Percentiles rank a stretch among this genome's conserved stretches.
Conservation (phyloP, 2,888 invertebrate species). For the Plagodis pulveraria region DNA sequence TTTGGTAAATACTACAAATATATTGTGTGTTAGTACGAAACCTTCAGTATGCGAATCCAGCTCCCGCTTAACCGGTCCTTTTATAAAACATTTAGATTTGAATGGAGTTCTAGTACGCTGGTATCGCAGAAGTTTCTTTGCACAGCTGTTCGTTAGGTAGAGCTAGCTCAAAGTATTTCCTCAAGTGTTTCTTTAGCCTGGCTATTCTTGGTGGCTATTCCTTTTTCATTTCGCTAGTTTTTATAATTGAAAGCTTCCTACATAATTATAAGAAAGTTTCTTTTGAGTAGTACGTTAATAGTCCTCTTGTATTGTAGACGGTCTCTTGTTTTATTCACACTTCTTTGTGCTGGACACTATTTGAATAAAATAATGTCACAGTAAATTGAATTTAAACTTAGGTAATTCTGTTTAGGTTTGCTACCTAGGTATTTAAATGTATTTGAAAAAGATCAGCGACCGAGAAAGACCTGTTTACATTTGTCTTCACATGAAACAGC, state of each 20-base stretch:
- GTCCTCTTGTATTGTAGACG: conserved; percentile 32
- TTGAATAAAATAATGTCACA: too few species aligned
- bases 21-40: too few species aligned
- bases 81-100: neutral
- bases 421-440: too few species aligned
- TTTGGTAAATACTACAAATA: too few species aligned
- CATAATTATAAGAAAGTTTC: conserved; percentile 23
- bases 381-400: too few species aligned
- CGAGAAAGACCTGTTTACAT: too few species aligned
- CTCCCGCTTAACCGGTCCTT: too few species aligned
- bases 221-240: conserved; percentile 45
- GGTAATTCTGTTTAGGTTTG: too few species aligned
- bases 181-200: conserved; percentile 13
- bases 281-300: conserved; percentile 36
- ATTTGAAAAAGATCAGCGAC: too few species aligned
- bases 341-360: too few species aligned
- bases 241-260: conserved; percentile 50
- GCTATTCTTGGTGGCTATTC: conserved; percentile 4
- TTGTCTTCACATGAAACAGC: too few species aligned
- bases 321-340: conserved; percentile 13
- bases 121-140: conserved; percentile 31
- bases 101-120: conserved; percentile 2
- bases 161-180: conserved; percentile 36
- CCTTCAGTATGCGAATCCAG: too few species aligned
- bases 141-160: conserved; percentile 28